Evolutionary conservation across 2,113 vertebrate species (phyloP).

Genomic region (Chaetodon trifascialis): DNA sequence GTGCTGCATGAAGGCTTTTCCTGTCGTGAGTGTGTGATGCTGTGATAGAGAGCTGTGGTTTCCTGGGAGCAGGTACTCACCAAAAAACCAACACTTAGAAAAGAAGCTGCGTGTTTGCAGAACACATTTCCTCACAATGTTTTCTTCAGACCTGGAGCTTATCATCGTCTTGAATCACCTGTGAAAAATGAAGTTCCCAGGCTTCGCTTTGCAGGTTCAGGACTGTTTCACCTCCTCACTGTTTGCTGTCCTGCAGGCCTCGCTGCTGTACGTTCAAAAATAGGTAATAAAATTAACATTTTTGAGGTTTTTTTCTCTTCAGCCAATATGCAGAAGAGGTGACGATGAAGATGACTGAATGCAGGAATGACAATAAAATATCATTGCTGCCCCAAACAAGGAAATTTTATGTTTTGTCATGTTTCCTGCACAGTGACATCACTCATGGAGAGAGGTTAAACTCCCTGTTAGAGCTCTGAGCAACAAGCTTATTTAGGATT

Average conservation of each 20-base stretch:
- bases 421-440: too few species aligned
- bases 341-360: too few species aligned
- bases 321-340: neutral
- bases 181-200: neutral
- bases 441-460: too few species aligned
- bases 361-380: neutral
- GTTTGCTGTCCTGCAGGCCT: too few species aligned
- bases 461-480: too few species aligned
- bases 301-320: too few species aligned
- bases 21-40: slow-evolving; percentile 7
- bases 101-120: neutral
- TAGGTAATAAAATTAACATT: too few species aligned
- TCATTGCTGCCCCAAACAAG: too few species aligned
- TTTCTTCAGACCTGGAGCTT: neutral
- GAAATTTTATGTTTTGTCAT: neutral
- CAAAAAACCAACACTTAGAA: neutral
- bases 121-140: neutral
- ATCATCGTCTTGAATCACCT: neutral
- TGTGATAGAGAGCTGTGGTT: slow-evolving; percentile 22
- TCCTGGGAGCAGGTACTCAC: slow-evolving; percentile 32
- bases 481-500: too few species aligned
- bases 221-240: neutral
- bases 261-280: too few species aligned
- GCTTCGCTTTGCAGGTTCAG: neutral
- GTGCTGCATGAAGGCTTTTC: neutral